Evolutionary conservation across 2,797 vertebrate species (phyloP).

Genomic region (Remorina albescens): DNA sequence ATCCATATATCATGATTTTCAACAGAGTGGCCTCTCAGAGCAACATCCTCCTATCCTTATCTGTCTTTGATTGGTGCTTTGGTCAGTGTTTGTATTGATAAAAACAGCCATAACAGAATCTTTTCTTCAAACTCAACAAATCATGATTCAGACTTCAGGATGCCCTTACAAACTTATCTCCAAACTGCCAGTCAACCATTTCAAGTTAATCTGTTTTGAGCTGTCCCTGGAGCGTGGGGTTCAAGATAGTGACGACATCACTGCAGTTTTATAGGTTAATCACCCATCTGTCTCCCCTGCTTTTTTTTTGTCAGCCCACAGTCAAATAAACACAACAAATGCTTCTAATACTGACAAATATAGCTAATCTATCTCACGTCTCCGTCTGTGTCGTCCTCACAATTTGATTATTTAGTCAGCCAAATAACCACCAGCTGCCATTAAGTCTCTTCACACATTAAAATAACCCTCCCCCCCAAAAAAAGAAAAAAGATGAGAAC

Average conservation of each 20-base stretch:
- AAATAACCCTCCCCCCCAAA: no score
- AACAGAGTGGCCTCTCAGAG: not conserved
- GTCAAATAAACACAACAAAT: not conserved
- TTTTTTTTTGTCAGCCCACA: not conserved
- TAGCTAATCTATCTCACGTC: not conserved
- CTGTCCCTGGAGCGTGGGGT: not conserved
- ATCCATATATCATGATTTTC: not conserved
- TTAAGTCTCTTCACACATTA: not conserved
- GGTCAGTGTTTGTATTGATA: not conserved
- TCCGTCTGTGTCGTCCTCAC: constrained; percentile 6
- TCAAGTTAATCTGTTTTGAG: not conserved
- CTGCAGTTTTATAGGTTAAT: not conserved
- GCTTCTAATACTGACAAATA: not conserved
- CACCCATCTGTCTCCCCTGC: not conserved
- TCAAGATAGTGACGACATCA: constrained; percentile 11
- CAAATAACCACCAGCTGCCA: constrained; percentile 6
- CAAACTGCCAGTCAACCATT: not conserved
- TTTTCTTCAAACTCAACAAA: not conserved
- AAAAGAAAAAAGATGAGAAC: not conserved
- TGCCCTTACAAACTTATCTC: not conserved
- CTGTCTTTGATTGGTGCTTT: not conserved
- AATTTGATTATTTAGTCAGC: not conserved
- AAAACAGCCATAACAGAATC: not conserved
- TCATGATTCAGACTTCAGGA: not conserved
- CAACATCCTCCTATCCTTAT: not conserved